Percentiles rank a stretch among this genome's conserved stretches.
These are phyloP conservation scores for Vesta saturnalis DNA, from an alignment of 2,888 invertebrate genomes.

Conservation along the genomic window DNA sequence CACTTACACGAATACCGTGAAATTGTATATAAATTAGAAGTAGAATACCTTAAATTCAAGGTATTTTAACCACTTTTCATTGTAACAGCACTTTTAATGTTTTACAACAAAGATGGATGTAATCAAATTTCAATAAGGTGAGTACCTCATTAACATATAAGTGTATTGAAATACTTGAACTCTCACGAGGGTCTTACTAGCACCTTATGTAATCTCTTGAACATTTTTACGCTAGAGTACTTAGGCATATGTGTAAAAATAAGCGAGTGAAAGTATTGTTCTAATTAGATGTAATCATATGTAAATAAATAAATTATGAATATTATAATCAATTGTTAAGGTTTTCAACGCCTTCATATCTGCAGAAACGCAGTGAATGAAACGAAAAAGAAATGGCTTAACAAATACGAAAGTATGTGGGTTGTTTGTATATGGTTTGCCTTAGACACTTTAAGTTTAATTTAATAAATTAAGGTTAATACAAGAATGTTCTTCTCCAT, in stretches of 20 bases:
- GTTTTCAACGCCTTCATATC: neutral
- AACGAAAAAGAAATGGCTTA: neutral
- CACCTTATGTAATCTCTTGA: neutral
- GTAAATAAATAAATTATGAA: neutral
- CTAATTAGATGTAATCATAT: neutral
- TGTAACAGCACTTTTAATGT: neutral
- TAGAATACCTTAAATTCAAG: neutral
- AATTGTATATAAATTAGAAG: too few relatives aligned
- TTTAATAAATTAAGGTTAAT: neutral
- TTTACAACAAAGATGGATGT: neutral
- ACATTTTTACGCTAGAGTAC: neutral
- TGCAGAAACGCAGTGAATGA: neutral
- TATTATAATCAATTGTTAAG: constrained; percentile 1
- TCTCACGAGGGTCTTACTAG: neutral
- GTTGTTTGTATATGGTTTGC: neutral
- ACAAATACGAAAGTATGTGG: neutral
- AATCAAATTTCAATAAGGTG: neutral
- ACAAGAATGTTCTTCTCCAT: neutral
- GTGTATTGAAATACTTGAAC: neutral
- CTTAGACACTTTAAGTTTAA: neutral
- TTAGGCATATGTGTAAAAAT: neutral
- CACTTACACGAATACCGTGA: neutral
- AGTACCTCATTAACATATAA: neutral
- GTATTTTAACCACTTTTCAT: neutral
- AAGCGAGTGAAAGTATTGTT: neutral